Conservation (phyloP, 1,140 invertebrate species). For the Danaus plexippus region DNA sequence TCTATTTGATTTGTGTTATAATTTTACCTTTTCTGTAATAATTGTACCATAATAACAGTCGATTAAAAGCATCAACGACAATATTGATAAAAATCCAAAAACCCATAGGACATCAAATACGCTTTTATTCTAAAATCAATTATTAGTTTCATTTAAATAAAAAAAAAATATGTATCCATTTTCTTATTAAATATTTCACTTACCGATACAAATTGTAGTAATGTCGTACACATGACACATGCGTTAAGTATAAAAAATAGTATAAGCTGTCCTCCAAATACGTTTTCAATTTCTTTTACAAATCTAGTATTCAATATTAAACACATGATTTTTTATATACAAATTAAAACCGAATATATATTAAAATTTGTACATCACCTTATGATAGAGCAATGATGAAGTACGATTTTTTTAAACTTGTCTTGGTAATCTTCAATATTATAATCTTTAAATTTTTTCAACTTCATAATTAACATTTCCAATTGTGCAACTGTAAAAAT, state of each 20-base stretch:
- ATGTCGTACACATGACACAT: constrained; percentile 30
- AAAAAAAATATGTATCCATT: constrained; percentile 10
- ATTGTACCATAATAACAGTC: constrained; percentile 37
- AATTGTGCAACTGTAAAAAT: no score
- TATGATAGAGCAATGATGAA: no score
- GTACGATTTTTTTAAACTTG: no score
- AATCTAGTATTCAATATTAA: constrained; percentile 17
- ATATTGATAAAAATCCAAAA: constrained; percentile 26
- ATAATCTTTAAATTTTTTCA: no score
- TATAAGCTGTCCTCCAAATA: constrained; percentile 30
- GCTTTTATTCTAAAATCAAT: no score
- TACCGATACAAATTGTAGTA: constrained; percentile 36
- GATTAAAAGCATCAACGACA: constrained; percentile 28
- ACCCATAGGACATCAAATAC: constrained; percentile 27
- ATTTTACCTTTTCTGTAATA: constrained; percentile 33
- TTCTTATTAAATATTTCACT: constrained; percentile 8
- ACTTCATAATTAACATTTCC: no score
- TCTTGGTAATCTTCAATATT: no score
- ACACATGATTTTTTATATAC: no score
- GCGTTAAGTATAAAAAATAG: constrained; percentile 22
- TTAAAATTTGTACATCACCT: no score
- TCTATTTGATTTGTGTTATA: no score
- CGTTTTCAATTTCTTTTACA: constrained; percentile 19
- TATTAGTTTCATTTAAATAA: constrained; percentile 12
- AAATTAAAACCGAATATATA: no score